Evolutionary conservation across 2,113 vertebrate genomes (phyloP).

Genomic region (Nothoprocta perdicaria): DNA sequence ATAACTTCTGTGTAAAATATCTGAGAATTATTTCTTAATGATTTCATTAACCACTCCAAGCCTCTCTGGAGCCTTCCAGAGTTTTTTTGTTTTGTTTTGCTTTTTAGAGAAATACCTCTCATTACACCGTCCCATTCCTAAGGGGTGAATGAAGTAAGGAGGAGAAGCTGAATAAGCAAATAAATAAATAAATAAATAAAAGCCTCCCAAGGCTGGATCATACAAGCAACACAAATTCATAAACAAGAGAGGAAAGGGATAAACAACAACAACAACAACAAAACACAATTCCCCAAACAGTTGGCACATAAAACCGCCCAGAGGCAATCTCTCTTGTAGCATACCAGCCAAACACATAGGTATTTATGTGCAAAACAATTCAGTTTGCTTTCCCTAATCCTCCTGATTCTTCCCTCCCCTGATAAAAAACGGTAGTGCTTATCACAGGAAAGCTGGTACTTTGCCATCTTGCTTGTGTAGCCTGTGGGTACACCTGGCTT

Average conservation of each 20-base stretch:
- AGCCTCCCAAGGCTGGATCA: background rate
- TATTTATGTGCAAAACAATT: slow-evolving; percentile 55
- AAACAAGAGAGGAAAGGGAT: slow-evolving; percentile 19
- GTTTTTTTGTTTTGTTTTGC: slow-evolving; percentile 29
- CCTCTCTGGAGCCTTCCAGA: background rate
- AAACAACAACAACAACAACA: slow-evolving; percentile 15
- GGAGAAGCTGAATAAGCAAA: background rate
- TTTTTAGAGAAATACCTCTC: background rate
- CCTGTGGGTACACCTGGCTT: background rate
- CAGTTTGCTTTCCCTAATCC: slow-evolving; percentile 46
- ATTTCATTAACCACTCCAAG: slow-evolving; percentile 43
- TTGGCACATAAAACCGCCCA: slow-evolving; percentile 39
- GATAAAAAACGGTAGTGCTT: slow-evolving; percentile 15
- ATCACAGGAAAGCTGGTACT: slow-evolving; percentile 17
- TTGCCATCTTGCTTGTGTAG: background rate
- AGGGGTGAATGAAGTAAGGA: slow-evolving; percentile 3
- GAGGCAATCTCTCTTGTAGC: slow-evolving; percentile 48
- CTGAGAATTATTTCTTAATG: slow-evolving; percentile 20
- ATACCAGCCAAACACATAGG: slow-evolving; percentile 14
- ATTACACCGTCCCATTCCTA: background rate
- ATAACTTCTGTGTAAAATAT: slow-evolving; percentile 27
- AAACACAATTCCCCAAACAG: slow-evolving; percentile 56
- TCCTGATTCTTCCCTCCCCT: background rate
- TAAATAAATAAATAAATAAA: slow-evolving; percentile 21
- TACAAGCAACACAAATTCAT: slow-evolving; percentile 55